Base-by-base conservation (phyloP, 2,797 vertebrate species). In the Sebastolobus altivelis region DNA sequence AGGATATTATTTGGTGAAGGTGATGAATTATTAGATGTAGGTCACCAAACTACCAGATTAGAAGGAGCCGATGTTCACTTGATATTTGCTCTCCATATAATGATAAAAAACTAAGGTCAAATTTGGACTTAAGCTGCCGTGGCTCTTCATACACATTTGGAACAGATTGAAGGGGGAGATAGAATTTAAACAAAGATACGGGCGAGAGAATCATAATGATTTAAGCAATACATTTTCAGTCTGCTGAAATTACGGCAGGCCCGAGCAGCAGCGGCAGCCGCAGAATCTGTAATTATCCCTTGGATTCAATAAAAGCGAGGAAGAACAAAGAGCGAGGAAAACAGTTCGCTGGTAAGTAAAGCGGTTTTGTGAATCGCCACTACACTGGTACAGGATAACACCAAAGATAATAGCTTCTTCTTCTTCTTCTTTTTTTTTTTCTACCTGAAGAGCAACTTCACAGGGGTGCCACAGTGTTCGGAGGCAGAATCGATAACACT, bases 401-500 rank as follows among this genome's bases (percentile, higher is more conserved):
- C 82, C 79, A 88, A 87, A 92, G 92, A 92, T 92, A 93, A 93
- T 92, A 87, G 87, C 87, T 85, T 88, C 80, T 79, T 88, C 86
- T 88, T 81, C 54, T 83, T 77, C 40, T 85, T 77, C 68, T 74
- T 70, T 70, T 70, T 58, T 68, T 29, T 63, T 68, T 37, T 75
- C 68, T 78, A 93, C 90, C 91, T 93, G 90, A 92, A 90, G 87
- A 92, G 82, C 88, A 90, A 81, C 91, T 93, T 92, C 91, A 93
- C 88, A 90, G 91, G 89, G 89, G 90, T 89, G 88, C 81, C 90
- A 87, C 80, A 56, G 88, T 82, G 89, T 92, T 91, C 69, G 35
- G 73, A 92, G 92, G 91, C 89, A 89, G 82, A 80, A 94, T 94
- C 92, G 87, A 94, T 94, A 91, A 90, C 72, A 72, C 90, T 92